Evolutionary conservation across 1,140 invertebrate species (phyloP), one percentile per base, ranked within the genome.

Genomic region (Drosophila seguyi): DNA sequence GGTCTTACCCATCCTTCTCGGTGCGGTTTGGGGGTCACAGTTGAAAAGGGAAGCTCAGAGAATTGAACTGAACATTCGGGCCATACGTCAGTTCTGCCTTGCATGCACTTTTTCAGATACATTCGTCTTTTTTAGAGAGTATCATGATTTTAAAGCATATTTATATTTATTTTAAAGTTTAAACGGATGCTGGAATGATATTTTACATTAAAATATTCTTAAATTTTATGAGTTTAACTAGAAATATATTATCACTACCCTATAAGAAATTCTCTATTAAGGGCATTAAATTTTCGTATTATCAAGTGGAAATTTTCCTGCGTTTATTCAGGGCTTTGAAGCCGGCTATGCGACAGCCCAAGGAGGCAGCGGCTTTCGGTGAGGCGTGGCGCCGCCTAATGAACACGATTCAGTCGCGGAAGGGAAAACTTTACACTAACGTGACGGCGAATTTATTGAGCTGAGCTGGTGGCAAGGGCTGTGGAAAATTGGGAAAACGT

Each of bases 401-500:
- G 69, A 73, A 73, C 67, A 42, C 52, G 44, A 59, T 72, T 73
- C 66, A 72, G 62, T 18, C 42, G 67, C 66, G 18, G 34, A 48
- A 50, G 67, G 69, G 44, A 59, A 72, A 72, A 72, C 67, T 73
- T 73, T 73, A 72, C 52, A 73, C 69, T 73, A 73, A 73, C 69
- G 67, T 73, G 69, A 73, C 69, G 52, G 55, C 36, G 69, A 73
- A 73, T 73, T 73, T 73, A 73, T 73, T 73, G 68, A 71, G 68
- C 47, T 71, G 29, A 72, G 66, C 62, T 38, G 61, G 45, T 68
- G 22, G 31, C 52, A 57, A 39, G 53, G 53, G 38, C 38, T 31
- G 29, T n/a, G 66, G 36, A 36, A 65, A 68, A 68, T 65, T 68
- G 62, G 58, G 62, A 66, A 66, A 66, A 44, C 38, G 45, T 47